A percentile compares a stretch with the other conserved stretches of the same genome.
Conservation (phyloP, 2,888 invertebrate genomes). For the Melangyna quadrimaculata region DNA sequence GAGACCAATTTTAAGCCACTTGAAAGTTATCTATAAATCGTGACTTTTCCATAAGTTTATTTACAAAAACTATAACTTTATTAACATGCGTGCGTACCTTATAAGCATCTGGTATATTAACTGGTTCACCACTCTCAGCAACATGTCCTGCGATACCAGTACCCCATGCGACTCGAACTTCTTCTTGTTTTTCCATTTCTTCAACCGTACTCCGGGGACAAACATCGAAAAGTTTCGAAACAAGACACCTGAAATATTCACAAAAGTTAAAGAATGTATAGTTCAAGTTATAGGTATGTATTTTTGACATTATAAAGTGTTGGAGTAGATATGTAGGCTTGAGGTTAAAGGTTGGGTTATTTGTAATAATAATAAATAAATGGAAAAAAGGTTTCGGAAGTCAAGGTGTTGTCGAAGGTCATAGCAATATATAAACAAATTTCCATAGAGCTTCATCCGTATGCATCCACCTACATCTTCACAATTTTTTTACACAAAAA, state of each 20-base stretch:
- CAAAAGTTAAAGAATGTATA: background rate
- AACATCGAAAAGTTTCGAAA: conserved; percentile 97
- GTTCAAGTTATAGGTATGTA: too few relatives aligned
- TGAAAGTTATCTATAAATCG: background rate
- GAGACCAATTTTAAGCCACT: background rate
- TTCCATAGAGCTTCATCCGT: too few relatives aligned
- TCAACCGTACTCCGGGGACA: conserved; percentile 95
- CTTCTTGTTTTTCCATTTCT: conserved; percentile 95
- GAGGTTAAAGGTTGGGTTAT: background rate
- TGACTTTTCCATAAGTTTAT: background rate
- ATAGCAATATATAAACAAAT: too few relatives aligned
- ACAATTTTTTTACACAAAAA: too few relatives aligned
- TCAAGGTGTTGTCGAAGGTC: too few relatives aligned
- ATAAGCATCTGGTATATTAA: conserved; percentile 98
- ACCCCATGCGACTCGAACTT: conserved; percentile 96
- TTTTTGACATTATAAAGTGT: background rate
- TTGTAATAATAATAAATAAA: too few relatives aligned
- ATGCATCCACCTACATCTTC: too few relatives aligned
- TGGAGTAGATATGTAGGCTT: background rate
- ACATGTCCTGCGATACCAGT: conserved; percentile 97
- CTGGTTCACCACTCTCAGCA: conserved; percentile 94
- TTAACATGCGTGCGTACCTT: conserved; percentile 85
- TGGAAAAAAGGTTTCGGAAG: too few relatives aligned
- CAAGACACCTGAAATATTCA: conserved; percentile 85
- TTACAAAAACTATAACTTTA: background rate